phyloP scores from a whole-genome alignment of 2,113 vertebrate genomes.

The Corythoichthys haematopterus region DNA sequence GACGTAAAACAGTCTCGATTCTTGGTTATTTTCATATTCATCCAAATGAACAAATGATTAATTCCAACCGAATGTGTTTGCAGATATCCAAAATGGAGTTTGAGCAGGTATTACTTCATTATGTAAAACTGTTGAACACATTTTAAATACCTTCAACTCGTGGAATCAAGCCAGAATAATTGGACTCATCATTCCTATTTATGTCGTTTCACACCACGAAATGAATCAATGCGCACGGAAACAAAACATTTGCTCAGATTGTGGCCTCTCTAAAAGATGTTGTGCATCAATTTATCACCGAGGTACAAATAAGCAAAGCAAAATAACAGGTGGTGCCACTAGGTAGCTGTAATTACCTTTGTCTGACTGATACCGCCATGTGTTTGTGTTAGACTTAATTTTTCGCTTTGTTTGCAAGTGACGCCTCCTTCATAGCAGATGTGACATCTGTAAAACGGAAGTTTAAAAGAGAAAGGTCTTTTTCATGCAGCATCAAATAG shows the following conservation, averaged over 20 bases:
- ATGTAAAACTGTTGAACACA: no score
- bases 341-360: slow-evolving; percentile 1
- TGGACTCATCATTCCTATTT: background rate
- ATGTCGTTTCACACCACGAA: background rate
- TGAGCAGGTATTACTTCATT: no score
- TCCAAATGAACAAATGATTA: no score
- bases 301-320: background rate
- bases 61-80: no score
- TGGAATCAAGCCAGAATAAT: background rate
- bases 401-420: background rate
- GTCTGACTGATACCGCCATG: background rate
- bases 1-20: no score
- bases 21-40: no score
- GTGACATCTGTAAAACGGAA: background rate
- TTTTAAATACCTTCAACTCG: background rate
- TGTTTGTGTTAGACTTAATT: background rate
- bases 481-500: background rate
- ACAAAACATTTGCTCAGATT: background rate
- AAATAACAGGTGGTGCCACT: background rate
- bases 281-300: background rate
- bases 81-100: no score
- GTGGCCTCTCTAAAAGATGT: background rate
- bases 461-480: background rate
- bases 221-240: background rate
- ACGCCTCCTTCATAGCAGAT: background rate